Evolutionary conservation across 2,797 vertebrate genomes (phyloP), one percentile per base, ranked within the genome.

Genomic region (Labroides dimidiatus): DNA sequence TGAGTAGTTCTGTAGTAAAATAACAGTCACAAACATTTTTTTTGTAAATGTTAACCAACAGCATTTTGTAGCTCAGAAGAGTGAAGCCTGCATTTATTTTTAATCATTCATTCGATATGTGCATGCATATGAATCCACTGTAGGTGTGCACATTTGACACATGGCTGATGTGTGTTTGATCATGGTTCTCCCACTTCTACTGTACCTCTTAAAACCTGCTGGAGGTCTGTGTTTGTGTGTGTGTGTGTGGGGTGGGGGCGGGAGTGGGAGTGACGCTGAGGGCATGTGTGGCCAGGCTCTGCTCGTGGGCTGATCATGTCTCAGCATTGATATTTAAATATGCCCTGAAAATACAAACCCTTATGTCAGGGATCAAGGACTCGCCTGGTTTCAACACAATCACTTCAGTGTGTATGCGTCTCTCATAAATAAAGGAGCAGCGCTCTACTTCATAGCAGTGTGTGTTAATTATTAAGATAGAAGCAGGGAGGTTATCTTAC

Each of bases 351-450:
- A 92, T 89, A 88, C 85, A 89, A 92, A 90, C 87, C 89, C 88
- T 89, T 82, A 89, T 92, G 92, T 90, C 89, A 92, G 71, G 84
- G 92, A 93, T 93, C 90, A 93, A 92, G 91, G 90, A 89, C 91
- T 90, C 58, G 86, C 70, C 83, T 89, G 87, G 89, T 92, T 92
- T 89, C 83, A 89, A 89, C 89, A 91, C 91, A 91, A 91, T 91
- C 91, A 86, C 90, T 90, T 90, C 85, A 89, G 61, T 84, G 84
- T 70, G 79, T 76, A 72, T 80, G 87, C 78, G 70, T 81, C 74
- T 59, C 89, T 93, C 86, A 92, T 92, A 92, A 91, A 93, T 93
- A 91, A 92, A 87, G 88, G 76, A 92, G 86, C 81, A 82, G 87
- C 56, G 70, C 79, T 85, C 86, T 68, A 88, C 83, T 93, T 92